Percentiles rank a stretch among this genome's conserved stretches.
These are phyloP conservation scores for Trichechus manatus DNA, from an alignment of 2,113 vertebrate species.

Conservation along the genomic window DNA sequence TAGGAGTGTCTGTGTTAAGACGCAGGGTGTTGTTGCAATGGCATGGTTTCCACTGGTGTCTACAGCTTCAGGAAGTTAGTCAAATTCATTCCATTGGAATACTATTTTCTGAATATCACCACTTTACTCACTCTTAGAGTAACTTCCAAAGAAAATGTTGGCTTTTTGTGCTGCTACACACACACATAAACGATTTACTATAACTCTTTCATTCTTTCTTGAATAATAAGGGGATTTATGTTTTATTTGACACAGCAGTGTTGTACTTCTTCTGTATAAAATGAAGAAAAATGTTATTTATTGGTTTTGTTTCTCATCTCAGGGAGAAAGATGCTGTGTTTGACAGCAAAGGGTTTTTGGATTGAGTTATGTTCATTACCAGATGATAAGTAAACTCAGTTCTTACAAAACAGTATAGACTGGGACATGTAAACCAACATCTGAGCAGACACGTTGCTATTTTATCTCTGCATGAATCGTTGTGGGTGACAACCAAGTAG, in stretches of 20 bases:
- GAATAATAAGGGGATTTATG: conserved; percentile 23
- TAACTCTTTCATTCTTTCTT: neutral
- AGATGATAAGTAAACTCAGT: conserved; percentile 40
- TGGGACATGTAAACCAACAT: neutral
- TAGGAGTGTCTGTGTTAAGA: neutral
- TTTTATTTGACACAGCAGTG: conserved; percentile 36
- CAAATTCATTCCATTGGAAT: neutral
- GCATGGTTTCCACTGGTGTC: neutral
- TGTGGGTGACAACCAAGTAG: neutral
- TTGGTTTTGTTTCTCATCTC: conserved; percentile 62
- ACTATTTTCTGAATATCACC: neutral
- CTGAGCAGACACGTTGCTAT: neutral
- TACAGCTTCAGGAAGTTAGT: neutral
- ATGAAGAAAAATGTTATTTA: conserved; percentile 46
- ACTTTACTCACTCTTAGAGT: neutral
- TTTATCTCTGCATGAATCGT: conserved; percentile 28
- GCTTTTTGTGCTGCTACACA: neutral
- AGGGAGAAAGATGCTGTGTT: neutral
- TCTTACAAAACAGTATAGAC: neutral
- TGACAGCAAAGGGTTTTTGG: conserved; percentile 57
- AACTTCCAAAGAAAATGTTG: conserved; percentile 6
- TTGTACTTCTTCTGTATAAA: neutral
- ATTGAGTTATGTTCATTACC: conserved; percentile 52
- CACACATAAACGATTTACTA: neutral
- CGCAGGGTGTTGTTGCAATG: neutral